Percentiles rank a stretch among this genome's conserved stretches.
Conservation (phyloP, 2,888 invertebrate species). For the Helleia helle region DNA sequence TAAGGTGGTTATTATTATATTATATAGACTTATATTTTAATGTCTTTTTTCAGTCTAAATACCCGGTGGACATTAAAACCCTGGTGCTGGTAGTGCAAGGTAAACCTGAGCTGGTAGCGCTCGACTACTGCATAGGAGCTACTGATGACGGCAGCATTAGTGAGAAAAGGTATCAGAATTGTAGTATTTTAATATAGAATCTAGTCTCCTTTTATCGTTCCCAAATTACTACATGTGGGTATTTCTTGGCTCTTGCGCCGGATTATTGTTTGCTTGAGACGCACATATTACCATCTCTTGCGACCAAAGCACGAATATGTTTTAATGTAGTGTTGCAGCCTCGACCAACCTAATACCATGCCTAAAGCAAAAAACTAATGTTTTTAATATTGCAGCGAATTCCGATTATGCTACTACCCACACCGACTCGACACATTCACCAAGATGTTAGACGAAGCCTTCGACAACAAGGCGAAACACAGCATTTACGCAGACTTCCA, state of each 20-base stretch:
- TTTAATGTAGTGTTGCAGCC: no score
- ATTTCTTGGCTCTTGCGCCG: no score
- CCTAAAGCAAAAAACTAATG: no score
- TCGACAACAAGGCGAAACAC: conserved; percentile 77
- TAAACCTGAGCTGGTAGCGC: conserved; percentile 82
- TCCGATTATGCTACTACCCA: conserved; percentile 91
- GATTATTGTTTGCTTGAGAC: no score
- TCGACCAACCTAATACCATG: no score
- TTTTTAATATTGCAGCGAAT: conserved; percentile 74
- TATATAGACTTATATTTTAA: no score
- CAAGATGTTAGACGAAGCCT: conserved; percentile 80
- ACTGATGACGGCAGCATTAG: conserved; percentile 44
- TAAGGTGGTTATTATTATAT: no score
- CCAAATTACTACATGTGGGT: no score
- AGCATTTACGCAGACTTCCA: conserved; percentile 89
- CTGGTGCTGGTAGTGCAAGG: conserved; percentile 87
- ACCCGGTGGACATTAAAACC: conserved; percentile 87
- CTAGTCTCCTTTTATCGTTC: no score
- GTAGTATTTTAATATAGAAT: no score
- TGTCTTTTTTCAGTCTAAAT: conserved; percentile 81
- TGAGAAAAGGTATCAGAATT: conserved; percentile 42
- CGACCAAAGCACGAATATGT: no score
- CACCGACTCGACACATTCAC: conserved; percentile 83
- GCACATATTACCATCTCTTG: no score
- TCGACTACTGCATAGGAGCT: conserved; percentile 86